phyloP scores from a whole-genome alignment of 2,888 invertebrate species.

The Himalopsyche tibetana region DNA sequence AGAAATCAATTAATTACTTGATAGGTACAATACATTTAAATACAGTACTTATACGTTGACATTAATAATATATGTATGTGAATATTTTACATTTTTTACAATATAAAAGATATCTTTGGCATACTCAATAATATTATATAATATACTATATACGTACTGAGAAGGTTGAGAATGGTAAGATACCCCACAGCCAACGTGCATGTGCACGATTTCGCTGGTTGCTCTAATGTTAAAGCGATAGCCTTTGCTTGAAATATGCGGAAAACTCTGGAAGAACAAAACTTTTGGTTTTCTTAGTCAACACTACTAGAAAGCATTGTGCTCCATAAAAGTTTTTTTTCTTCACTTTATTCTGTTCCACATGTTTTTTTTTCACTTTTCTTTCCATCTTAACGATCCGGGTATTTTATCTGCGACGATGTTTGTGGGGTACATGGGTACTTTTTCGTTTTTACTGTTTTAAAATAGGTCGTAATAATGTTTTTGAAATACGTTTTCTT shows the following conservation, averaged over 20 bases:
- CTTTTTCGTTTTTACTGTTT: not conserved
- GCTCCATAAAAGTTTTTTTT: constrained; percentile 37
- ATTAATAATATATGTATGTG: too few species aligned
- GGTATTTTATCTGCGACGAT: constrained; percentile 14
- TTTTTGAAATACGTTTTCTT: too few species aligned
- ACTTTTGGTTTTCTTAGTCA: constrained; percentile 43
- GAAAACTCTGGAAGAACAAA: constrained; percentile 36
- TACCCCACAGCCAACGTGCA: too few species aligned
- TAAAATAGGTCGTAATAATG: not conserved
- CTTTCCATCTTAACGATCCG: constrained; percentile 8
- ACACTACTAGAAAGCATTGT: constrained; percentile 32
- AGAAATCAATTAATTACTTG: too few species aligned
- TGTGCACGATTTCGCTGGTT: not conserved
- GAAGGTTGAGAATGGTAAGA: too few species aligned
- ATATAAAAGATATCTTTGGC: too few species aligned
- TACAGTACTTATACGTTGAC: too few species aligned
- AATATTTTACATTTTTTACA: too few species aligned
- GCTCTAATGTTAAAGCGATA: not conserved
- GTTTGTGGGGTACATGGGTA: not conserved
- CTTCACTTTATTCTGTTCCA: constrained; percentile 21
- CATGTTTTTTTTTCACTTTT: constrained; percentile 36
- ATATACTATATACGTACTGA: too few species aligned
- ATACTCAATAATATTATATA: too few species aligned
- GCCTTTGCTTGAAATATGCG: constrained; percentile 32
- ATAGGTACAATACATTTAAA: too few species aligned